A percentile compares a stretch with the other conserved stretches of the same genome.
Evolutionary conservation across 2,797 vertebrate species (phyloP).

Genomic region (Macroramphosus scolopax): DNA sequence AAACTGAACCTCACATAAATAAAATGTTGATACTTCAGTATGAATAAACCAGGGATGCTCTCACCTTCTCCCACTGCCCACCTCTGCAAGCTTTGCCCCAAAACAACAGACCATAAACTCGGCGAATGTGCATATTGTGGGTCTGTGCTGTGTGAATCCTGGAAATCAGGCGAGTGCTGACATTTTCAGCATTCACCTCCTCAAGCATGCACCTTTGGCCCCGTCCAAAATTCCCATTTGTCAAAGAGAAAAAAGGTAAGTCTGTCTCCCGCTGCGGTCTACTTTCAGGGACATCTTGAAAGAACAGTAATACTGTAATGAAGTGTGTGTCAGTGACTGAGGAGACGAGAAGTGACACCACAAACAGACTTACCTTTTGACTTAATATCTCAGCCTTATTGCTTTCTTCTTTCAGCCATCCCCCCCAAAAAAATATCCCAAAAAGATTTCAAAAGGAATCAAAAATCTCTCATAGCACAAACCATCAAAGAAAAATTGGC

Average conservation of each 20-base stretch:
- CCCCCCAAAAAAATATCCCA: constrained; percentile 29
- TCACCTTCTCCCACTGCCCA: too few relatives aligned
- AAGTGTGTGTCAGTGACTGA: constrained; percentile 11
- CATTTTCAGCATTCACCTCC: constrained; percentile 24
- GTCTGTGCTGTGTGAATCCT: constrained; percentile 5
- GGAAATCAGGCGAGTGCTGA: constrained; percentile 26
- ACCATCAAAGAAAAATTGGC: constrained; percentile 35
- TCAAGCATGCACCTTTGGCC: constrained; percentile 17
- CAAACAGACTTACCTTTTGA: constrained; percentile 61
- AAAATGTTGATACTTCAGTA: too few relatives aligned
- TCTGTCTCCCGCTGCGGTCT: constrained; percentile 10
- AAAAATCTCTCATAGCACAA: constrained; percentile 28
- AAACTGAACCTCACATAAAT: too few relatives aligned
- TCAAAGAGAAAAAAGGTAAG: constrained; percentile 5
- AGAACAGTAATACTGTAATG: neutral
- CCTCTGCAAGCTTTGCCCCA: constrained; percentile 24
- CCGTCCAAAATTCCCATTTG: constrained; percentile 10
- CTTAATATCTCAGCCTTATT: constrained; percentile 43
- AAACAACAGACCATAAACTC: too few relatives aligned
- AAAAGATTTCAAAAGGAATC: constrained; percentile 1
- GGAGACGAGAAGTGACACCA: constrained; percentile 19
- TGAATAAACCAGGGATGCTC: too few relatives aligned
- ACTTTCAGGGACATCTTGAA: constrained; percentile 24
- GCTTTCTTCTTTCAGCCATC: constrained; percentile 41
- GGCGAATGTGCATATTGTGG: too few relatives aligned